These are phyloP conservation scores for Phaedon cochleariae DNA, from an alignment of 2,888 invertebrate genomes.

Conservation along the genomic window DNA sequence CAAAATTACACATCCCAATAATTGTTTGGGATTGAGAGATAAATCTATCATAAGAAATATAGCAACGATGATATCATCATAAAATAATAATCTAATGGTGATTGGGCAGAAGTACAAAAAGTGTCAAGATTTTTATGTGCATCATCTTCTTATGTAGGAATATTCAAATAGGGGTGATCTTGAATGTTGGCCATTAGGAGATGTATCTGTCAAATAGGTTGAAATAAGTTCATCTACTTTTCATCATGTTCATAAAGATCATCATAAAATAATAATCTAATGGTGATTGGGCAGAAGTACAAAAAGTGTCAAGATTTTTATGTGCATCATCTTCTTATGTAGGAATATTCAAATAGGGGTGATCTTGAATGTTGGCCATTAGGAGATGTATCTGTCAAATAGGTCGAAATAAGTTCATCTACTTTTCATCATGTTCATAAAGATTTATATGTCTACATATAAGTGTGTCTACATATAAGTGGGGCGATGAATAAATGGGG, in stretches of 20 bases:
- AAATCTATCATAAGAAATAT: conserved; percentile 5
- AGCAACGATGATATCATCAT: conserved; percentile 12
- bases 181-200: conserved; percentile 1
- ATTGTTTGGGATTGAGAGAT: conserved; percentile 22
- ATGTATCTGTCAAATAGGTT: conserved; percentile 13
- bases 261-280: background rate
- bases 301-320: conserved; percentile 16
- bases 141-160: conserved; percentile 20
- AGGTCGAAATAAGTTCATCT: conserved; percentile 5
- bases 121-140: conserved; percentile 15
- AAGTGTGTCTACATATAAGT: too few species aligned
- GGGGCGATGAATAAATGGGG: too few species aligned
- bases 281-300: conserved; percentile 20
- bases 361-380: background rate
- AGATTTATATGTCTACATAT: too few species aligned
- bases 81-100: conserved; percentile 8
- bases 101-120: conserved; percentile 17
- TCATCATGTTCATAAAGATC: too few species aligned
- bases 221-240: background rate
- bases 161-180: background rate
- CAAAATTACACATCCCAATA: conserved; percentile 17
- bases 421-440: too few species aligned
- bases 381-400: conserved; percentile 11
- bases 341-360: conserved; percentile 8
- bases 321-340: conserved; percentile 18